These are phyloP conservation scores for Fragum whitleyi DNA, from an alignment of 2,888 invertebrate species.

Conservation along the genomic window DNA sequence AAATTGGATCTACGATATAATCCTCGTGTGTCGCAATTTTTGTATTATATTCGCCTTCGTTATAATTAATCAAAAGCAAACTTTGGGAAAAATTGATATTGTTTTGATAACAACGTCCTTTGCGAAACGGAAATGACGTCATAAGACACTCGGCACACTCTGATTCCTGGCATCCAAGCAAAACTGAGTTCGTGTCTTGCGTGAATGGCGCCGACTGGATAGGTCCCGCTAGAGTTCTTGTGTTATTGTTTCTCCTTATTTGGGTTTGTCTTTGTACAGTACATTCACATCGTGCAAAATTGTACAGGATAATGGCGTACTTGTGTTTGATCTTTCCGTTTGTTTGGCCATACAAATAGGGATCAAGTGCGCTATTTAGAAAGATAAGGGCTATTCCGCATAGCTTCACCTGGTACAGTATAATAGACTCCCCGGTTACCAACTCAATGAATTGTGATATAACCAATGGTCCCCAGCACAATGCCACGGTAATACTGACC, in stretches of 20 bases:
- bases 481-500: slow-evolving; percentile 73
- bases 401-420: slow-evolving; percentile 78
- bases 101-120: slow-evolving; percentile 30
- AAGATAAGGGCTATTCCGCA: slow-evolving; percentile 80
- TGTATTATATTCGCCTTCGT: slow-evolving; percentile 17
- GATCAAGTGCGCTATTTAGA: slow-evolving; percentile 79
- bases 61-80: slow-evolving; percentile 25
- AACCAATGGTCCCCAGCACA: slow-evolving; percentile 78
- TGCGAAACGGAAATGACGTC: slow-evolving; percentile 21
- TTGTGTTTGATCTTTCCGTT: slow-evolving; percentile 70
- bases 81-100: slow-evolving; percentile 29
- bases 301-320: slow-evolving; percentile 56
- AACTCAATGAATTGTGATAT: slow-evolving; percentile 76
- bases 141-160: slow-evolving; percentile 17
- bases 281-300: slow-evolving; percentile 47
- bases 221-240: slow-evolving; percentile 33
- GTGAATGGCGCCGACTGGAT: slow-evolving; percentile 34
- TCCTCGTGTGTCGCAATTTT: slow-evolving; percentile 18
- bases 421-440: slow-evolving; percentile 75
- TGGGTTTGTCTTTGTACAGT: slow-evolving; percentile 15
- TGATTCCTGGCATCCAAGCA: slow-evolving; percentile 21
- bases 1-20: background rate
- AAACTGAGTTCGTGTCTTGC: slow-evolving; percentile 44
- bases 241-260: slow-evolving; percentile 24
- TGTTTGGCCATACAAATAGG: slow-evolving; percentile 77